Evolutionary conservation across 2,113 vertebrate genomes (phyloP).

Genomic region (Ammodytes marinus): DNA sequence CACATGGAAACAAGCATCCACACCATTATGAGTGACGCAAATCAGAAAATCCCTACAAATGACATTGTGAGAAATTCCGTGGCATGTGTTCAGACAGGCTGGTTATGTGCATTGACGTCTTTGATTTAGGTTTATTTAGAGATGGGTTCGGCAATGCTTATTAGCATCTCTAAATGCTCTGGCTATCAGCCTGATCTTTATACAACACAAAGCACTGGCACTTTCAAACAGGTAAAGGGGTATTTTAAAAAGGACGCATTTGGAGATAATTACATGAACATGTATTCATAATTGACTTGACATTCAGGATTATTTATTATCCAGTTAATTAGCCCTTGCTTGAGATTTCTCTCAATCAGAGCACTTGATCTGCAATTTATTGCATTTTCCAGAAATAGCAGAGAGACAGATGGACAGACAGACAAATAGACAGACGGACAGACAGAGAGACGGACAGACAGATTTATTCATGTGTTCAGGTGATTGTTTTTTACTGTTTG

Average conservation of each 20-base stretch:
- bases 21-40: slow-evolving; percentile 6
- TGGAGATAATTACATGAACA: slow-evolving; percentile 61
- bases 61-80: background rate
- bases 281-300: slow-evolving; percentile 68
- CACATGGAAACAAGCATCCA: slow-evolving; percentile 16
- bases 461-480: background rate
- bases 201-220: slow-evolving; percentile 36
- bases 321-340: slow-evolving; percentile 45
- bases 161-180: slow-evolving; percentile 46
- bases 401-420: slow-evolving; percentile 6
- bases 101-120: slow-evolving; percentile 34
- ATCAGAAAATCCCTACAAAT: slow-evolving; percentile 26
- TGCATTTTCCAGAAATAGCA: background rate
- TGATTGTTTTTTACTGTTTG: background rate
- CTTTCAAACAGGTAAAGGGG: slow-evolving; percentile 45
- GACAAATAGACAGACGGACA: slow-evolving; percentile 12
- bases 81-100: slow-evolving; percentile 6
- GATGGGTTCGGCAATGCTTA: slow-evolving; percentile 41
- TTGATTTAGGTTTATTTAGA: slow-evolving; percentile 35
- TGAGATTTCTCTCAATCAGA: slow-evolving; percentile 47
- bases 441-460: slow-evolving; percentile 20
- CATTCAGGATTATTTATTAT: slow-evolving; percentile 62
- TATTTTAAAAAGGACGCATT: slow-evolving; percentile 52
- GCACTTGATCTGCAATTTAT: slow-evolving; percentile 39
- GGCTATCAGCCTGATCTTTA: slow-evolving; percentile 52